phyloP scores from a whole-genome alignment of 2,888 invertebrate genomes.

The Mimachlamys varia region DNA sequence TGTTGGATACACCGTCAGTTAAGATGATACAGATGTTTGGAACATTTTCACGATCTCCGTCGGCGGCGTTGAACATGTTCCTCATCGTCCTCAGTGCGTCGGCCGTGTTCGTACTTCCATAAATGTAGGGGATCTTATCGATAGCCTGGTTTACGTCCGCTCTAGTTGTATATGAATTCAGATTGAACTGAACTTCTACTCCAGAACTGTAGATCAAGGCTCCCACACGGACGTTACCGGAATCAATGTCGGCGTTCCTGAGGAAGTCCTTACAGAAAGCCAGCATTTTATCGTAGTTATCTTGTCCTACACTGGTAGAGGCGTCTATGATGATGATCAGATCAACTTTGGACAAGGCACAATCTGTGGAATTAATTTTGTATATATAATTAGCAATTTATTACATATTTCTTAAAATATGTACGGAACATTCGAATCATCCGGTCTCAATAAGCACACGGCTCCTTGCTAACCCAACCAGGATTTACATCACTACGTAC shows the following conservation, averaged over 20 bases:
- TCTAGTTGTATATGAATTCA: conserved; percentile 59
- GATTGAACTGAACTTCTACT: conserved; percentile 67
- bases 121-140: conserved; percentile 63
- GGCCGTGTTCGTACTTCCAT: conserved; percentile 76
- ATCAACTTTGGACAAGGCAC: conserved; percentile 68
- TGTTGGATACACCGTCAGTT: conserved; percentile 78
- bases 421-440: too few species aligned
- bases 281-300: conserved; percentile 74
- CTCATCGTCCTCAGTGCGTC: conserved; percentile 73
- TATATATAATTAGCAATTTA: too few species aligned
- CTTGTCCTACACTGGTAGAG: conserved; percentile 76
- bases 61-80: conserved; percentile 38
- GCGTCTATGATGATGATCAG: conserved; percentile 76
- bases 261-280: conserved; percentile 73
- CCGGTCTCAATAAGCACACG: too few species aligned
- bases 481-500: too few species aligned
- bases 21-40: conserved; percentile 73
- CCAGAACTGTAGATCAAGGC: conserved; percentile 68
- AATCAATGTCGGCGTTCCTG: conserved; percentile 65
- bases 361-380: conserved; percentile 50
- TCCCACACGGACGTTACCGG: conserved; percentile 69
- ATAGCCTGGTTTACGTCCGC: conserved; percentile 48
- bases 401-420: too few species aligned
- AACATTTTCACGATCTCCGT: conserved; percentile 63
- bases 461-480: too few species aligned